Conservation (phyloP, 2,113 vertebrate genomes). For the Chrysochloris asiatica region DNA sequence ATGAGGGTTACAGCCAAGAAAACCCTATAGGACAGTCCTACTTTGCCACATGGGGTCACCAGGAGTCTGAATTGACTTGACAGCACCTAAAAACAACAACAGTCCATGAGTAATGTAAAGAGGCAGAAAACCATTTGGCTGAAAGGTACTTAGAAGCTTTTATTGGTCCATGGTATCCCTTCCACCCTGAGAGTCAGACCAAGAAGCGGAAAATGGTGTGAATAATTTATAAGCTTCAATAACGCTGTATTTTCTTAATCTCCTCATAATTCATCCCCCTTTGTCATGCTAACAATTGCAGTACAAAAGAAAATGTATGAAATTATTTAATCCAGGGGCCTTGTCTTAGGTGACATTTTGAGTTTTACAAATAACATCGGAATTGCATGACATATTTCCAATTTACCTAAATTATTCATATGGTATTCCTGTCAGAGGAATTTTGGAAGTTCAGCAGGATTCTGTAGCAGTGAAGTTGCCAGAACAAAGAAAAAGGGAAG, state of each 20-base stretch:
- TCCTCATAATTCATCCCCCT: neutral
- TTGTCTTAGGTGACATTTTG: neutral
- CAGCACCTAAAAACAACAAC: neutral
- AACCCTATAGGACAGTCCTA: neutral
- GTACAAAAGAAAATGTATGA: neutral
- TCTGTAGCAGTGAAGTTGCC: slow-evolving; percentile 11
- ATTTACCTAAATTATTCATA: slow-evolving; percentile 6
- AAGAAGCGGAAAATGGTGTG: slow-evolving; percentile 17
- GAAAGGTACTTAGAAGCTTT: slow-evolving; percentile 6
- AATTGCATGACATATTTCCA: neutral
- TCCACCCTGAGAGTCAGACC: neutral
- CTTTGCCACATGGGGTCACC: neutral
- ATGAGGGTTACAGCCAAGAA: neutral
- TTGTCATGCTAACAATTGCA: neutral
- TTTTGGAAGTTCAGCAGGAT: neutral
- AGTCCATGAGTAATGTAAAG: neutral
- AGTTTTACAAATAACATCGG: neutral
- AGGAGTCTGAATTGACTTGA: neutral
- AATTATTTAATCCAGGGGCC: neutral
- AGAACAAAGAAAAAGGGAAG: slow-evolving; percentile 44
- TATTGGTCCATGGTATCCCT: neutral
- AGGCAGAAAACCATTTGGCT: neutral
- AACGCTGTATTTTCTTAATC: neutral
- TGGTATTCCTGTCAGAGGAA: neutral
- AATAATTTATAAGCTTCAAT: neutral